Conservation (phyloP, 2,888 invertebrate genomes). For the Tetrapedia diversipes region DNA sequence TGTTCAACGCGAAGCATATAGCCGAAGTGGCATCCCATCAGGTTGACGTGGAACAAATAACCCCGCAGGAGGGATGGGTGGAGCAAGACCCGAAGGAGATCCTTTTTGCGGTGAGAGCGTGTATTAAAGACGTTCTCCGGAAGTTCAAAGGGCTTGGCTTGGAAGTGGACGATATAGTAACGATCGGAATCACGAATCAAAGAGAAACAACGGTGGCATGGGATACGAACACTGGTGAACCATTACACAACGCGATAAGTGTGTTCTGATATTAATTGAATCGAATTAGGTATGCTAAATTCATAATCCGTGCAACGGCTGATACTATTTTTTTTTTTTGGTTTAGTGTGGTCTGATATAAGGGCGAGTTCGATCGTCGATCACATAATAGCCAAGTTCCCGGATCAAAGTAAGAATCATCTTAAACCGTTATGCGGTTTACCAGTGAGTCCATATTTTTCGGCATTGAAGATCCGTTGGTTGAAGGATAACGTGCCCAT, state of each 20-base stretch:
- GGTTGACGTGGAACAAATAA: constrained; percentile 90
- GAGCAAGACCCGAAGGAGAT: constrained; percentile 96
- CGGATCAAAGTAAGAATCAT: constrained; percentile 89
- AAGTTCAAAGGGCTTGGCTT: constrained; percentile 86
- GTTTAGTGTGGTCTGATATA: constrained; percentile 97
- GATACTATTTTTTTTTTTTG: constrained; percentile 50
- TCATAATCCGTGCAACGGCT: neutral
- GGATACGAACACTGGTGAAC: constrained; percentile 96
- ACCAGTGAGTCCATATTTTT: constrained; percentile 96
- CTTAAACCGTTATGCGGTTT: constrained; percentile 90
- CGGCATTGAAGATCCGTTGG: constrained; percentile 95
- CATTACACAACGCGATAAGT: constrained; percentile 97
- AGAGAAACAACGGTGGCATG: constrained; percentile 98
- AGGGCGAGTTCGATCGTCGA: constrained; percentile 95
- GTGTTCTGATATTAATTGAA: constrained; percentile 45
- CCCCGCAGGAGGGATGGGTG: constrained; percentile 95
- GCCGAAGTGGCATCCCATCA: constrained; percentile 92
- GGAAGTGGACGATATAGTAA: constrained; percentile 88
- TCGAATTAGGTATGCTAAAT: neutral
- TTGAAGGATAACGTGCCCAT: constrained; percentile 91
- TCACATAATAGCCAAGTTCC: constrained; percentile 91
- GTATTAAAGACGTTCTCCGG: constrained; percentile 90
- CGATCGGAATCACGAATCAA: constrained; percentile 98
- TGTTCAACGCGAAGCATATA: constrained; percentile 90
- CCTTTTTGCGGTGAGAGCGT: constrained; percentile 89